Conservation (phyloP, 2,888 invertebrate genomes). For the Luperina nickerlii region DNA sequence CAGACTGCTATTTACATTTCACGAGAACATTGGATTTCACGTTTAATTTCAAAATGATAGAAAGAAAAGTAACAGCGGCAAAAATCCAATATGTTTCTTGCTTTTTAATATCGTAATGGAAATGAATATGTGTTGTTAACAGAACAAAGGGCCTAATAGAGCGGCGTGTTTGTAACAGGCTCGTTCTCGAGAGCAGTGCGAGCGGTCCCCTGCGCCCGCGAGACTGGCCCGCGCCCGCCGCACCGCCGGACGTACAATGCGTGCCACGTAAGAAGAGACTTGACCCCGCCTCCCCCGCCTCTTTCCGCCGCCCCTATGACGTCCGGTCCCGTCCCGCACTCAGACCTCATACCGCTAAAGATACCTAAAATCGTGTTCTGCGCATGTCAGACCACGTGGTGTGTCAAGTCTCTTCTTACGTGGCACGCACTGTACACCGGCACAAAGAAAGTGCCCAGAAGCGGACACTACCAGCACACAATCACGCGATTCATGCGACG, state of each 20-base stretch:
- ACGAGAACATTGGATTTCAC: conserved; percentile 2
- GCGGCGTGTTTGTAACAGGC: not conserved
- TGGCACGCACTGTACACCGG: too few species aligned
- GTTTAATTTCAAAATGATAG: conserved; percentile 15
- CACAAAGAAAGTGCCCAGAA: conserved; percentile 14
- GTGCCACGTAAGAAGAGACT: too few species aligned
- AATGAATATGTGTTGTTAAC: conserved; percentile 19
- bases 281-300: too few species aligned
- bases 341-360: too few species aligned
- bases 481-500: conserved; percentile 5
- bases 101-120: conserved; percentile 21
- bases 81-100: not conserved
- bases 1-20: conserved; percentile 11
- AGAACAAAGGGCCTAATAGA: conserved; percentile 24
- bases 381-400: too few species aligned
- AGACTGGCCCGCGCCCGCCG: not conserved
- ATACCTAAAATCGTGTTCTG: too few species aligned
- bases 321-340: too few species aligned
- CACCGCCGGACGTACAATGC: not conserved
- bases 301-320: too few species aligned
- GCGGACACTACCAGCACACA: not conserved
- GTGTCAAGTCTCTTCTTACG: too few species aligned
- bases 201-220: not conserved
- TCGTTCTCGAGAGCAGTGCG: not conserved
- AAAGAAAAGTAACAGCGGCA: conserved; percentile 6